Base-by-base conservation (phyloP, 1,140 invertebrate genomes). In the Drosophila dunni region DNA sequence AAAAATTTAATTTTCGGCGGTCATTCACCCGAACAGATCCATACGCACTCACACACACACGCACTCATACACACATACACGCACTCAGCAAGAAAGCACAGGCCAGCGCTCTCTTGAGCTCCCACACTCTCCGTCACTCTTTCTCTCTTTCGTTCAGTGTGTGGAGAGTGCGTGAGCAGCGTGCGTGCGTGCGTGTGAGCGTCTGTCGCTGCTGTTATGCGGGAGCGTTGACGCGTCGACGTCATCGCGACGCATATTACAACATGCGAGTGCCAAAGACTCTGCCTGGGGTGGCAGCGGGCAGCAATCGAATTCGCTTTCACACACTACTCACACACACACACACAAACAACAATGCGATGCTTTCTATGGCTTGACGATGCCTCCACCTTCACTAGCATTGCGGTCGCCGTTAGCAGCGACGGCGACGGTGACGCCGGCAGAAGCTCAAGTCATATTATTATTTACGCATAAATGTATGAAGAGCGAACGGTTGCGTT, bases 1-100 rank as follows among this genome's bases (percentile, higher is more conserved):
- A 91, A 91, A 88, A 90, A 90, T 77, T 82, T 91, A 83, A 80
- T 90, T 81, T 91, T 91, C 90, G 90, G 90, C 83, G 90, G 90
- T 91, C 90, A 91, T 91, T 91, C 83, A 91, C 90, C 91, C 81
- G 75, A 73, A 65, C 64, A 77, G 79, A 75, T 77, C 75, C 79
- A 51, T 66, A 81, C 50, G 60, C 71, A 75, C 66, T 15, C 78
- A 62, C 65, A 65, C 57, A 60, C 42, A 48, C 57, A 45, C 57
- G 7, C 40, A 54, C 46, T 9, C 56, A 56, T 38, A 46, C 53
- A 67, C 48, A 53, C 20, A 17, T 8, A 54, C 6, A 8, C 64
- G 40, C 36, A 24, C 51, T 40, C 33, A 63, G 3, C 51, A 66
- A 67, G 71, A 62, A 51, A 67, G 72, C 53, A 57, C 66, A 63